phyloP scores from a whole-genome alignment of 37 sponge, comb jelly and placozoan species.

The Amphimedon queenslandica region DNA sequence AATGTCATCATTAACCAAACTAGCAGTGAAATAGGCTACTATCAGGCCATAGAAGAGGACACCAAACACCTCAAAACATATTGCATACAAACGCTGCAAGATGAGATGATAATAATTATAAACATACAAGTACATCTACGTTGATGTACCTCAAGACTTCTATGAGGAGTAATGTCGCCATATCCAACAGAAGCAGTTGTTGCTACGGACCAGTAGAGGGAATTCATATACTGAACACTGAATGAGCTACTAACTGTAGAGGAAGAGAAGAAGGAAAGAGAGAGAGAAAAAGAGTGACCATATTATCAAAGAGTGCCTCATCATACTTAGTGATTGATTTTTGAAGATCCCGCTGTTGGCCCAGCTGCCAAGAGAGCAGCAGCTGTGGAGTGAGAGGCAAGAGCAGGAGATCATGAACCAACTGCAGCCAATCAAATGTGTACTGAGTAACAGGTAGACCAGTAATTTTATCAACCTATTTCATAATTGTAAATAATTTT shows the following conservation, averaged over 20 bases:
- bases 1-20: slow-evolving; percentile 70
- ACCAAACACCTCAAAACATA: slow-evolving; percentile 43
- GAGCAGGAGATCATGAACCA: slow-evolving; percentile 69
- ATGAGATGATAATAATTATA: not conserved
- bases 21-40: slow-evolving; percentile 82
- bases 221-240: not conserved
- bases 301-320: not conserved
- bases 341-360: slow-evolving; percentile 4
- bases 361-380: slow-evolving; percentile 32
- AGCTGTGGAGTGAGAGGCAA: slow-evolving; percentile 16
- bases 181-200: slow-evolving; percentile 80
- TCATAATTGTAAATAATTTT: no score
- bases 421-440: slow-evolving; percentile 51
- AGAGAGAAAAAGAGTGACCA: not conserved
- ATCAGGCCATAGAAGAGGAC: slow-evolving; percentile 77
- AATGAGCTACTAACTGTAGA: not conserved
- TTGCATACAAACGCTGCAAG: slow-evolving; percentile 53
- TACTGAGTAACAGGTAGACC: slow-evolving; percentile 39
- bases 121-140: not conserved
- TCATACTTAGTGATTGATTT: not conserved
- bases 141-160: not conserved
- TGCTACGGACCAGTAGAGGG: slow-evolving; percentile 74
- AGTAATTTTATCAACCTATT: slow-evolving; percentile 53
- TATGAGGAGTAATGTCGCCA: slow-evolving; percentile 76
- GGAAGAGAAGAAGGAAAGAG: not conserved